A percentile compares a stretch with the other conserved stretches of the same genome.
Evolutionary conservation across 2,797 vertebrate species (phyloP).

Genomic region (Acipenser oxyrinchus): DNA sequence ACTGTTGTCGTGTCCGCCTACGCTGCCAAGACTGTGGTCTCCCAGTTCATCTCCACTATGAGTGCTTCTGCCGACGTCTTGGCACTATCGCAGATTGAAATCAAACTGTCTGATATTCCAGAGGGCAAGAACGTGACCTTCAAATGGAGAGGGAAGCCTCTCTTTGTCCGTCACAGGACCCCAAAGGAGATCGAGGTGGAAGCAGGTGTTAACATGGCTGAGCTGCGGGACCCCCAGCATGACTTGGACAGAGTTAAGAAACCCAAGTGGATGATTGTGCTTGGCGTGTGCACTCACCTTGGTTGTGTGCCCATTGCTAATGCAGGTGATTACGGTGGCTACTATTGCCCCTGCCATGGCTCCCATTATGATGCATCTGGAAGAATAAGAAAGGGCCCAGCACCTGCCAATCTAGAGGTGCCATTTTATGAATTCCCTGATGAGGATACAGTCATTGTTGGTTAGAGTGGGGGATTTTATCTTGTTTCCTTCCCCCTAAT

Average conservation of each 20-base stretch:
- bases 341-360: constrained; percentile 89
- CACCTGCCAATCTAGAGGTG: constrained; percentile 83
- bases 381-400: constrained; percentile 82
- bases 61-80: constrained; percentile 83
- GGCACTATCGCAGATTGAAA: constrained; percentile 79
- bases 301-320: constrained; percentile 87
- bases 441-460: constrained; percentile 72
- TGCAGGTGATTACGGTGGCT: constrained; percentile 79
- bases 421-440: constrained; percentile 70
- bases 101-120: constrained; percentile 78
- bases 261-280: constrained; percentile 73
- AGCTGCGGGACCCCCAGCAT: constrained; percentile 78
- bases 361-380: constrained; percentile 91
- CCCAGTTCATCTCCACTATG: constrained; percentile 79
- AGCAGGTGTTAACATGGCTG: constrained; percentile 55
- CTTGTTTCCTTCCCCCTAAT: constrained; percentile 17
- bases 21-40: constrained; percentile 69
- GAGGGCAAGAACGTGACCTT: constrained; percentile 89
- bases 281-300: constrained; percentile 85
- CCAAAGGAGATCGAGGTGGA: constrained; percentile 72
- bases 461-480: constrained; percentile 45
- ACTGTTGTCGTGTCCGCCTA: constrained; percentile 62
- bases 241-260: constrained; percentile 76
- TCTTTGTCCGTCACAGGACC: constrained; percentile 83
- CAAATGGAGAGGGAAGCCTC: constrained; percentile 84